A percentile compares a stretch with the other conserved stretches of the same genome.
phyloP scores from a whole-genome alignment of 2,888 invertebrate species.

The Lasioglossum pauxillum region DNA sequence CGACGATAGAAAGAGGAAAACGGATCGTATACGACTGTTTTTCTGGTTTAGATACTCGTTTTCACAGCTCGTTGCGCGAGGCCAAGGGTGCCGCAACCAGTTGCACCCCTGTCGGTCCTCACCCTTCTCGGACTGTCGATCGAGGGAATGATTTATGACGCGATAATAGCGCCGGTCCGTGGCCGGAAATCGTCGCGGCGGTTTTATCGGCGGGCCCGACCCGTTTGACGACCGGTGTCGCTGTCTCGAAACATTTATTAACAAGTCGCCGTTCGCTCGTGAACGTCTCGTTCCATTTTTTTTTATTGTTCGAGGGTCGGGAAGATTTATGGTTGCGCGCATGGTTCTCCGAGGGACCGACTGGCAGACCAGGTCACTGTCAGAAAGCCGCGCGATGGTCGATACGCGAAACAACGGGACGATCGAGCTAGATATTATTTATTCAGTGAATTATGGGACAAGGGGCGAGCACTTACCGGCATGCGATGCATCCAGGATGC shows the following conservation, averaged over 20 bases:
- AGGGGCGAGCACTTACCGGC: constrained; percentile 73
- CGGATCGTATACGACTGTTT: constrained; percentile 61
- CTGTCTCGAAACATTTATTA: constrained; percentile 49
- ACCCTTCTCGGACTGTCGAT: constrained; percentile 38
- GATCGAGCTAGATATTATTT: constrained; percentile 48
- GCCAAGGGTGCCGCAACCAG: constrained; percentile 30
- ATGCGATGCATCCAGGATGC: constrained; percentile 77
- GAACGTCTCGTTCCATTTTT: constrained; percentile 24
- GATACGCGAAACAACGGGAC: constrained; percentile 44
- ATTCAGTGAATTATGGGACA: constrained; percentile 41
- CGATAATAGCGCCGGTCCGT: constrained; percentile 37
- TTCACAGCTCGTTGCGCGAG: constrained; percentile 62
- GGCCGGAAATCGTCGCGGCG: constrained; percentile 46
- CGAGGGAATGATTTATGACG: constrained; percentile 51
- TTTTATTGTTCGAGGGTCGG: background rate
- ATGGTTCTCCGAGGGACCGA: background rate
- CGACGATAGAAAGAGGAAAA: constrained; percentile 31
- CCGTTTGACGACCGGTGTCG: constrained; percentile 32
- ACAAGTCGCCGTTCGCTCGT: constrained; percentile 20
- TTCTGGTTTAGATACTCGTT: constrained; percentile 54
- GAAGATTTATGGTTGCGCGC: constrained; percentile 33
- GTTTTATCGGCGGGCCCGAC: constrained; percentile 39
- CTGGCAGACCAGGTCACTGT: background rate
- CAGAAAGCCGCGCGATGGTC: constrained; percentile 40
- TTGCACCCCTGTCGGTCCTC: background rate